Conservation (phyloP, 1,140 invertebrate genomes). For the Lordiphosa stackelbergi region DNA sequence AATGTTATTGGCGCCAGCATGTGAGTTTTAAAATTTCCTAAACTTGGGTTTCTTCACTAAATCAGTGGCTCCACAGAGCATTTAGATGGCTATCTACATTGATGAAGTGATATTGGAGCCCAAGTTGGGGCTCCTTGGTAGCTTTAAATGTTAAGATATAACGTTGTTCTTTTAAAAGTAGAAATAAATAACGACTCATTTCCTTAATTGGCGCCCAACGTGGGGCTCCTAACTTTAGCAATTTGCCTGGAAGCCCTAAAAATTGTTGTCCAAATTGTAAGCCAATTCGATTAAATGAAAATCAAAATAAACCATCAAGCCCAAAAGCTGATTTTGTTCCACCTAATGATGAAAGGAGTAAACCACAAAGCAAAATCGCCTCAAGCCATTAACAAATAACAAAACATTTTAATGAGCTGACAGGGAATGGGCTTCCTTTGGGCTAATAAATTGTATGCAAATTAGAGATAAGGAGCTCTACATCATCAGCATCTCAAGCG, state of each 20-base stretch:
- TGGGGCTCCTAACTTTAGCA: too few species aligned
- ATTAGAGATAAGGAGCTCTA: conserved; percentile 28
- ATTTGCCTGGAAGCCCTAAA: neutral
- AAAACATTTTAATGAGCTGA: conserved; percentile 50
- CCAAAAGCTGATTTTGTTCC: conserved; percentile 15
- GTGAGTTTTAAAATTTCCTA: too few species aligned
- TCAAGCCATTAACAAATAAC: conserved; percentile 41
- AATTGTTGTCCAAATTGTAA: conserved; percentile 10
- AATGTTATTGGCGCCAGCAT: too few species aligned
- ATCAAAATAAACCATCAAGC: conserved; percentile 31
- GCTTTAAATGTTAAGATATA: too few species aligned
- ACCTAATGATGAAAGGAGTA: conserved; percentile 27
- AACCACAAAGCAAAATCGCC: conserved; percentile 21
- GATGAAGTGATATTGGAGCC: too few species aligned
- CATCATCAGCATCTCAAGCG: conserved; percentile 42
- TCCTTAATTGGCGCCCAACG: too few species aligned
- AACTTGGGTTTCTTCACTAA: too few species aligned
- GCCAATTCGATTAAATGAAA: conserved; percentile 33
- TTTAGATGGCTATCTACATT: too few species aligned
- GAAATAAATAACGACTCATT: too few species aligned
- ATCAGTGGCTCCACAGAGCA: too few species aligned
- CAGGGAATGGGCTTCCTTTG: conserved; percentile 11
- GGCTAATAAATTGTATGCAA: conserved; percentile 53
- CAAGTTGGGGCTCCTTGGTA: too few species aligned
- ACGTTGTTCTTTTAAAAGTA: too few species aligned